Conservation (phyloP, 2,113 vertebrate species). For the Coracopsis vasa region DNA sequence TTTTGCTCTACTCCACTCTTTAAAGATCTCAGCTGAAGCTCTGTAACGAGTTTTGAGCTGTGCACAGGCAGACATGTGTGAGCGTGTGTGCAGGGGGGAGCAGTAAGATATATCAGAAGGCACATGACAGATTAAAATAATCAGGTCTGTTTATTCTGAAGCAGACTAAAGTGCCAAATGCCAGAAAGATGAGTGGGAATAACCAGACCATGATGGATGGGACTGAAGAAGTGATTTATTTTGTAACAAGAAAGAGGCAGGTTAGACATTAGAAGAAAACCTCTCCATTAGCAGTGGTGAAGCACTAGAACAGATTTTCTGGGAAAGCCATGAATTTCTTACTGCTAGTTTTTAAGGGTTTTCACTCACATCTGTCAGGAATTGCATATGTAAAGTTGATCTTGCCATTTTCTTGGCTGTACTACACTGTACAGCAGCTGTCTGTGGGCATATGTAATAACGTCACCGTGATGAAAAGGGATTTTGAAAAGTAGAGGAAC, state of each 20-base stretch:
- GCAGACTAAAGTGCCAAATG: not conserved
- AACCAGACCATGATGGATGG: constrained; percentile 26
- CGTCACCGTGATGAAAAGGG: not conserved
- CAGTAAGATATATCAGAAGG: not conserved
- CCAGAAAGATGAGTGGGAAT: constrained; percentile 40
- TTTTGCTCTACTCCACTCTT: not conserved
- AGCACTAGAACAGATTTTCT: not conserved
- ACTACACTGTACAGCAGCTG: not conserved
- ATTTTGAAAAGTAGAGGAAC: not conserved
- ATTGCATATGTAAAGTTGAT: not conserved
- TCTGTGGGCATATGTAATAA: not conserved
- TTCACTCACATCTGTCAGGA: not conserved
- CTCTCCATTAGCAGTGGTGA: not conserved
- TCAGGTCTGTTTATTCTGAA: constrained; percentile 38
- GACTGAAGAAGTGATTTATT: constrained; percentile 10
- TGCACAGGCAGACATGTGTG: not conserved
- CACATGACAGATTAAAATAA: not conserved
- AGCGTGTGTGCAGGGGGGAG: not conserved
- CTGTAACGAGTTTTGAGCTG: not conserved
- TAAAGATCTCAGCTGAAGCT: not conserved
- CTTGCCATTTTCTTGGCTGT: not conserved
- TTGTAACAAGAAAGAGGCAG: not conserved
- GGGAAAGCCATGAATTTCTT: not conserved
- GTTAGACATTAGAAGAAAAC: not conserved
- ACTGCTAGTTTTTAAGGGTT: not conserved